These are phyloP conservation scores for Drosophila neonasuta DNA, from an alignment of 2,888 invertebrate species.

Conservation along the genomic window DNA sequence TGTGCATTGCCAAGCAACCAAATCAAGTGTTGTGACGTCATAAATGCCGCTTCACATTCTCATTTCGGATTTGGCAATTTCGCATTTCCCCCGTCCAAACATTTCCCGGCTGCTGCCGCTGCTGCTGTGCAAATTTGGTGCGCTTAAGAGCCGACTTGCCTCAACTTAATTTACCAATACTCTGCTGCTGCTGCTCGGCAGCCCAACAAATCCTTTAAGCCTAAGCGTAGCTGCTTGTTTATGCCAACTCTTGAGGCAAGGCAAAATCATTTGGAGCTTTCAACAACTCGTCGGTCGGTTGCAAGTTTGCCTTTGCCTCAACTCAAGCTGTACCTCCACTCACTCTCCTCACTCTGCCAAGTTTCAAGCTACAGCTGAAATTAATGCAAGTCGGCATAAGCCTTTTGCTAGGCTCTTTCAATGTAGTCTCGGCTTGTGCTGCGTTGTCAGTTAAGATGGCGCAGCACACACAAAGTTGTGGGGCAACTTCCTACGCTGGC, in stretches of 20 bases:
- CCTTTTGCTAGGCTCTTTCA: conserved; percentile 4
- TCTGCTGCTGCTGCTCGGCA: not conserved
- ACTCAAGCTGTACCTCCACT: not conserved
- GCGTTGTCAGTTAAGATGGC: conserved; percentile 28
- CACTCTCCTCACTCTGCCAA: not conserved
- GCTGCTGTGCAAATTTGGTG: conserved; percentile 7
- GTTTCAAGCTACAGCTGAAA: conserved; percentile 25
- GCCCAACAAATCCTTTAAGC: conserved; percentile 37
- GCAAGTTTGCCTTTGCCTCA: conserved; percentile 35
- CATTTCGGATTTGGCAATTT: not conserved
- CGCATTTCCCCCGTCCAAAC: conserved; percentile 2
- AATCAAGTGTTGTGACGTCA: conserved; percentile 2
- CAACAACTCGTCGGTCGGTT: conserved; percentile 37
- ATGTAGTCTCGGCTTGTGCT: conserved; percentile 6
- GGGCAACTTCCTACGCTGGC: conserved; percentile 16
- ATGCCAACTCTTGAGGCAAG: conserved; percentile 16
- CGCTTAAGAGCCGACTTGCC: conserved; percentile 7
- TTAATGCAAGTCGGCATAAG: conserved; percentile 39
- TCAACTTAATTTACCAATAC: conserved; percentile 31
- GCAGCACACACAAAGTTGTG: conserved; percentile 10
- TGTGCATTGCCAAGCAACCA: conserved; percentile 3
- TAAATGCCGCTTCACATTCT: not conserved
- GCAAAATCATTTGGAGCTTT: conserved; percentile 19
- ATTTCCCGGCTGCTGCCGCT: not conserved
- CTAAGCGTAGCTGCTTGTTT: conserved; percentile 17